A percentile compares a stretch with the other conserved stretches of the same genome.
These are phyloP conservation scores for Varecia variegata DNA, from an alignment of 2,797 vertebrate genomes.

Conservation along the genomic window DNA sequence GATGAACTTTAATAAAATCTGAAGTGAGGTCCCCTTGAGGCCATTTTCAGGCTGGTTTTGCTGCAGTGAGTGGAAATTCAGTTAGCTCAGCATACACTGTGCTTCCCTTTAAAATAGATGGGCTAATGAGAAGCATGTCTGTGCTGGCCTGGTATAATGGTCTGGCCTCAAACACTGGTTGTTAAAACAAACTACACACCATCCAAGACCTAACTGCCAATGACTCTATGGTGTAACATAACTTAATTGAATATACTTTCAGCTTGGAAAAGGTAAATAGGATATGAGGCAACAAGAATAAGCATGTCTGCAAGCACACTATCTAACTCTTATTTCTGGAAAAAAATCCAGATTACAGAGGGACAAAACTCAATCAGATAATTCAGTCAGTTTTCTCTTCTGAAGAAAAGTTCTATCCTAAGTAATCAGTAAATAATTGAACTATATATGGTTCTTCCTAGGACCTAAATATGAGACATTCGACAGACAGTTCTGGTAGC, in stretches of 20 bases:
- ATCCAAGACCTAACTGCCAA: conserved; percentile 67
- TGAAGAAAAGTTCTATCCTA: not conserved
- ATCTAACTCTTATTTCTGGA: conserved; percentile 60
- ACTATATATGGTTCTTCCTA: not conserved
- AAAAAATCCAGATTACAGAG: conserved; percentile 69
- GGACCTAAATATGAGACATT: not conserved
- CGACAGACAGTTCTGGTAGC: not conserved
- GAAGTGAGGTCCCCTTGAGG: conserved; percentile 63
- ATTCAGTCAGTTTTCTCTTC: not conserved
- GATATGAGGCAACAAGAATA: conserved; percentile 69
- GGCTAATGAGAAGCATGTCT: conserved; percentile 77
- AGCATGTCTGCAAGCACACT: conserved; percentile 73
- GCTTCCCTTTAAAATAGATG: conserved; percentile 64
- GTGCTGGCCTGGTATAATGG: conserved; percentile 63
- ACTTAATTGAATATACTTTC: conserved; percentile 75
- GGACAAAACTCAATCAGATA: not conserved
- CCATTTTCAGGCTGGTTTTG: conserved; percentile 70
- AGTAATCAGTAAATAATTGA: not conserved
- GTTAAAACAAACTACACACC: conserved; percentile 76
- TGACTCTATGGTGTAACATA: conserved; percentile 59
- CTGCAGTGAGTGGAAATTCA: conserved; percentile 62
- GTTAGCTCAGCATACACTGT: conserved; percentile 55
- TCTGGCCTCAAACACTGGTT: conserved; percentile 70
- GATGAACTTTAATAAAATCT: conserved; percentile 77
- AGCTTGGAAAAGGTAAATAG: conserved; percentile 77